Base-by-base conservation (phyloP, 2,888 invertebrate species). In the Euzetes globulus region DNA sequence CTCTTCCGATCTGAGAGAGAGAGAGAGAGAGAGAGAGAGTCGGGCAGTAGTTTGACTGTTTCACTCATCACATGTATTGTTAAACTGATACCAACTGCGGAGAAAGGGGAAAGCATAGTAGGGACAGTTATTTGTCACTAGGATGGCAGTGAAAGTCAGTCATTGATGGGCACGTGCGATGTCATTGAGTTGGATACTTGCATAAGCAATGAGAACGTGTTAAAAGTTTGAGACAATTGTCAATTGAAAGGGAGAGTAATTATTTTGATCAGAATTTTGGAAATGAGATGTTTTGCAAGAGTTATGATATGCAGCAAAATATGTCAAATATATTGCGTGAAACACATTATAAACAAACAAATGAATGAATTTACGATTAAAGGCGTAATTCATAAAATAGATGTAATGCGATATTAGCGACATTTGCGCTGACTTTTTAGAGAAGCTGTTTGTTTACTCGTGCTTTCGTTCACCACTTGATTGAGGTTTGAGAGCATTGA, bases 101-200 rank as follows among this genome's bases (percentile, higher is more conserved):
- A 68, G 41, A 68, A 41, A 22, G 33, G 65, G 68, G 68, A n/a
- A 45, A 2, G 4, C 68, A 45, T n/a, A 6, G 68, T 19, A 45
- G 68, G 68, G 41, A 68, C 68, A 68, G 68, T 41, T 68, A 68
- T 68, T 68, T 68, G 68, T 68, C 68, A 68, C 68, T 68, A 41
- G 11, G 68, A 19, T 45, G 22, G 68, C 68, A 68, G 37, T 65
- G 37, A 65, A 22, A 37, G 65, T 33, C 65, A 65, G 41, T 45
- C 37, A 68, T 19, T 68, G 45, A 68, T 68, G 2, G n/a, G 68
- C 68, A 68, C 68, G 68, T 68, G 68, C 45, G 41, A n/a, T 65
- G 65, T 22, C 45, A 45, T 25, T 68, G 41, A 19, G 45, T 68
- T 17, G 25, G 45, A 45, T 41, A 37, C 68, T 68, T 68, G 11